Conservation (phyloP, 30 jellyfish, hydroid and myxozoan genomes). For the Aurelia sp. region DNA sequence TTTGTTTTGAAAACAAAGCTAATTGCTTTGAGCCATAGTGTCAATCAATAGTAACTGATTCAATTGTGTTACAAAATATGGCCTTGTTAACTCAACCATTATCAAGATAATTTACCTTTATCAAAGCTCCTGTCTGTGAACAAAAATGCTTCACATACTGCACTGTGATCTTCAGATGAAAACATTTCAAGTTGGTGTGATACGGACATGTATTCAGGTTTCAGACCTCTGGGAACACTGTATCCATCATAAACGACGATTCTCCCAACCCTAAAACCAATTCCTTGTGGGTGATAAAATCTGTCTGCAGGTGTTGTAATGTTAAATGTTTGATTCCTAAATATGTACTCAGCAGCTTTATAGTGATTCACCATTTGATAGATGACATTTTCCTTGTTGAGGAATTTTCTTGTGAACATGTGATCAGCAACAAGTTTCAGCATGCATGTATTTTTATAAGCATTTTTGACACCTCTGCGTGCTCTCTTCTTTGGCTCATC, state of each 20-base stretch:
- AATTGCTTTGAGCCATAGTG: too few relatives aligned
- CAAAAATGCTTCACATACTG: conserved; percentile 88
- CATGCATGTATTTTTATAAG: conserved; percentile 78
- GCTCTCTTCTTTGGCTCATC: conserved; percentile 54
- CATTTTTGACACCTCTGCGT: conserved; percentile 85
- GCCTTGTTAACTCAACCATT: too few relatives aligned
- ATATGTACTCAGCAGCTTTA: conserved; percentile 94
- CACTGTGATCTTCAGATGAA: conserved; percentile 84
- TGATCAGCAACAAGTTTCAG: conserved; percentile 95
- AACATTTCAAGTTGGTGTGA: conserved; percentile 72
- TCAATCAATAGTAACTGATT: too few relatives aligned
- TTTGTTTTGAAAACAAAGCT: too few relatives aligned
- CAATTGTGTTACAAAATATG: too few relatives aligned
- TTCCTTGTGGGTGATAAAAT: conserved; percentile 81
- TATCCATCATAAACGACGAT: conserved; percentile 79
- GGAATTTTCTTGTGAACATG: conserved; percentile 74
- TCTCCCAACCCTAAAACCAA: conserved; percentile 87
- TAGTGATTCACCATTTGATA: conserved; percentile 93
- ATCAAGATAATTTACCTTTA: conserved; percentile 39
- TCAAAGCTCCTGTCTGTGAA: conserved; percentile 95
- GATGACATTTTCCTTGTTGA: conserved; percentile 84
- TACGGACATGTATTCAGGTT: conserved; percentile 78
- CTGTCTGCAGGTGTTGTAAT: conserved; percentile 81
- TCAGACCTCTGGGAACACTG: conserved; percentile 75
- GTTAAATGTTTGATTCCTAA: conserved; percentile 95